Evolutionary conservation across 2,888 invertebrate species (phyloP).

Genomic region (Stenotaenia linearis): DNA sequence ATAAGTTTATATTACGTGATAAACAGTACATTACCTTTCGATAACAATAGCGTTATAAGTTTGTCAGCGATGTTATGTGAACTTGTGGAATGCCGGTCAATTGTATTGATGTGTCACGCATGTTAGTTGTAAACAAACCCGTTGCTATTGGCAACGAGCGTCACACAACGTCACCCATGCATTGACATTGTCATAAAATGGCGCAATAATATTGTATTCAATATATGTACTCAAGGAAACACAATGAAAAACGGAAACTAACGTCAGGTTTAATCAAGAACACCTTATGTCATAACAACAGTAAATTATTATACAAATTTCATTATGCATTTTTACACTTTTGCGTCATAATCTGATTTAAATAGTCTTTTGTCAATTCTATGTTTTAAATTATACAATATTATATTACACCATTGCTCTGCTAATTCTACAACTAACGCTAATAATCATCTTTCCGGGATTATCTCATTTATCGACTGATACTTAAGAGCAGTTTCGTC

Average conservation of each 20-base stretch:
- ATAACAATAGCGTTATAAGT: too few species aligned
- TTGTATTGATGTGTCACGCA: not conserved
- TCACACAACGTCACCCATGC: not conserved
- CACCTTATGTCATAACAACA: not conserved
- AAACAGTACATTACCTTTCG: too few species aligned
- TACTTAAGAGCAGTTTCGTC: not conserved
- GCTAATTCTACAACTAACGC: not conserved
- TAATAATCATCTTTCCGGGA: not conserved
- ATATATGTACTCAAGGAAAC: too few species aligned
- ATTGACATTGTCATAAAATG: too few species aligned
- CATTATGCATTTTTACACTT: not conserved
- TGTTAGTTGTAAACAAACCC: not conserved
- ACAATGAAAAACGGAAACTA: not conserved
- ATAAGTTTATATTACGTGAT: too few species aligned
- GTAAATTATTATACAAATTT: not conserved
- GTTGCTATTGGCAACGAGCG: not conserved
- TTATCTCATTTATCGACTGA: not conserved
- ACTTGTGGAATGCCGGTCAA: not conserved
- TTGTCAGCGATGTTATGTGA: not conserved
- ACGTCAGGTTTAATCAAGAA: not conserved
- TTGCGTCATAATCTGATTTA: too few species aligned
- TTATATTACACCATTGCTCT: not conserved
- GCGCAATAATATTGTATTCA: too few species aligned
- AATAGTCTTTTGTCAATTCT: not conserved
- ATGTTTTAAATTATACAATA: not conserved